phyloP scores from a whole-genome alignment of 2,888 invertebrate species.

The Nowickia ferox region DNA sequence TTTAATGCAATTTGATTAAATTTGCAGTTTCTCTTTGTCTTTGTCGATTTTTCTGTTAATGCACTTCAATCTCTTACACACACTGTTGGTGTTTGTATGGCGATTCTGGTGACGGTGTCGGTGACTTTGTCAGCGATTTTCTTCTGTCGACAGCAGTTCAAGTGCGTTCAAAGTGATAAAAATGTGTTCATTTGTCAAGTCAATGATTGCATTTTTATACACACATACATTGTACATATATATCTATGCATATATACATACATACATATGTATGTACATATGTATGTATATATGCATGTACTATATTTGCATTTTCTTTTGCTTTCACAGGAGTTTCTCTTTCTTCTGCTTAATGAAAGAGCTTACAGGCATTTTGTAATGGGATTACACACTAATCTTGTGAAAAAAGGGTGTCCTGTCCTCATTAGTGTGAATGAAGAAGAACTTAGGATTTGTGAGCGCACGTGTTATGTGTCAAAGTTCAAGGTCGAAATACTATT shows the following conservation, averaged over 20 bases:
- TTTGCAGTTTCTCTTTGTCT: slow-evolving; percentile 24
- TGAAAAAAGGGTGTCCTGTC: neutral
- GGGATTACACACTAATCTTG: neutral
- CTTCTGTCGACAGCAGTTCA: slow-evolving; percentile 67
- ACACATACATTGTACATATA: too few species aligned
- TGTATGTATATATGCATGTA: too few species aligned
- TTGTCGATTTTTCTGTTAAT: slow-evolving; percentile 21
- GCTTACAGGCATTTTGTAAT: slow-evolving; percentile 17
- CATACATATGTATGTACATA: too few species aligned
- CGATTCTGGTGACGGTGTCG: slow-evolving; percentile 1
- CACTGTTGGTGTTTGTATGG: neutral
- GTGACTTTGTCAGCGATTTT: slow-evolving; percentile 36
- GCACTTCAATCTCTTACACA: slow-evolving; percentile 25
- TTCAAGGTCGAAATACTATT: too few species aligned
- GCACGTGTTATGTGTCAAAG: too few species aligned
- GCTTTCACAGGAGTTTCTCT: slow-evolving; percentile 3
- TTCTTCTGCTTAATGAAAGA: slow-evolving; percentile 5
- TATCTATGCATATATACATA: too few species aligned
- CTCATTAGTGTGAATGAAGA: neutral
- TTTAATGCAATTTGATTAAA: slow-evolving; percentile 28
- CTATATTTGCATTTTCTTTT: neutral
- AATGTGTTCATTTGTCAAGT: slow-evolving; percentile 30
- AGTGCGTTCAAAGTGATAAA: slow-evolving; percentile 70
- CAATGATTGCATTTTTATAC: slow-evolving; percentile 44
- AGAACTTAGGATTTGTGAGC: neutral